Conservation (phyloP, 1,140 invertebrate genomes). For the Bombus sibiricus region DNA sequence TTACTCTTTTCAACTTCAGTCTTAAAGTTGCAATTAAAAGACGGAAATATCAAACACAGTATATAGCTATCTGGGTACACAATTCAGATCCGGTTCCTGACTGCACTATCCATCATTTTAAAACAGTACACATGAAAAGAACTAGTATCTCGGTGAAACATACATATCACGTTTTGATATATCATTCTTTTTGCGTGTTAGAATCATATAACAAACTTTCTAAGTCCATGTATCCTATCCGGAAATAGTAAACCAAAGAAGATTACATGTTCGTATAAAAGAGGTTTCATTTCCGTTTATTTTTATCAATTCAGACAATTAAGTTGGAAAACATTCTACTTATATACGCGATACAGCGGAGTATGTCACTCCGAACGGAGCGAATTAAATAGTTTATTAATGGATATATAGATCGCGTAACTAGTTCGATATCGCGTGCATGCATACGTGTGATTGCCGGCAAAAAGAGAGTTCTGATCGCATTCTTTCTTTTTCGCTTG, state of each 20-base stretch:
- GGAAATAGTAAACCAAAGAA: too few species aligned
- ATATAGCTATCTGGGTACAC: not conserved
- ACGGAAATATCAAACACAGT: not conserved
- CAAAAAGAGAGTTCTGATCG: not conserved
- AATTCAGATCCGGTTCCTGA: not conserved
- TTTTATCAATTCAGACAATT: not conserved
- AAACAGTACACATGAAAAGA: not conserved
- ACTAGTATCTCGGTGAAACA: not conserved
- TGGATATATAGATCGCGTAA: conserved; percentile 9
- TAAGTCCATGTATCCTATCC: not conserved
- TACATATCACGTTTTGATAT: not conserved
- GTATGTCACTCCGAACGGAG: conserved; percentile 4
- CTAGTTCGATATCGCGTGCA: not conserved
- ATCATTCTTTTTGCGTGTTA: not conserved
- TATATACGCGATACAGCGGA: not conserved
- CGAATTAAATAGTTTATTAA: conserved; percentile 42
- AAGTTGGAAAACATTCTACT: not conserved
- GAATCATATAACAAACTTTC: not conserved
- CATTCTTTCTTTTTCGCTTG: not conserved
- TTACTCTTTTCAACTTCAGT: not conserved
- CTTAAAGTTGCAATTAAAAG: not conserved
- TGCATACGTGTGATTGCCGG: not conserved
- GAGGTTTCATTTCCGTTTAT: not conserved
- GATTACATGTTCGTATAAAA: not conserved
- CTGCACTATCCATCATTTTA: not conserved